Evolutionary conservation across 2,113 vertebrate species (phyloP).

Genomic region (Mastomys coucha): DNA sequence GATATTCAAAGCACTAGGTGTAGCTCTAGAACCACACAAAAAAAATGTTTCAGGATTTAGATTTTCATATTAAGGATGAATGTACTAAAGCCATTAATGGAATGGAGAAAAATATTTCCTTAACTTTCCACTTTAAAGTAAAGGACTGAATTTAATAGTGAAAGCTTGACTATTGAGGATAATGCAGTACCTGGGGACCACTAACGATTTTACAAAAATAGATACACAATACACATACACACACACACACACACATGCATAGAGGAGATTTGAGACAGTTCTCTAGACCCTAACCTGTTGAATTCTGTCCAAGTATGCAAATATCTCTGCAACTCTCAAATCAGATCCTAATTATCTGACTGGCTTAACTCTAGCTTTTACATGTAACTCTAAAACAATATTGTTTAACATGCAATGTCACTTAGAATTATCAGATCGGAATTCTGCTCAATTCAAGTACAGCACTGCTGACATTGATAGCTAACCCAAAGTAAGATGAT

Average conservation of each 20-base stretch:
- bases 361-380: neutral
- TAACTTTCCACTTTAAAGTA: constrained; percentile 1
- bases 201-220: neutral
- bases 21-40: no score
- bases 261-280: neutral
- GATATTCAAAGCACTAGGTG: neutral
- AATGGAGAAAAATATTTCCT: neutral
- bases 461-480: neutral
- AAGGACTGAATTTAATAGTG: neutral
- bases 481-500: constrained; percentile 17
- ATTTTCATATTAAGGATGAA: neutral
- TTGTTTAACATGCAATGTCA: neutral
- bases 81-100: neutral
- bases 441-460: neutral
- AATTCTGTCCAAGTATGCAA: constrained; percentile 23
- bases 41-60: neutral
- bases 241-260: no score
- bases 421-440: neutral
- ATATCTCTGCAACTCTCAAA: neutral
- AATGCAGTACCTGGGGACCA: neutral
- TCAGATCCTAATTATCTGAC: neutral
- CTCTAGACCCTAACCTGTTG: neutral
- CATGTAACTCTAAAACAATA: neutral
- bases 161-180: neutral
- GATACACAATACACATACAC: neutral